Percentiles rank a stretch among this genome's conserved stretches.
Evolutionary conservation across 2,888 invertebrate species (phyloP).

Genomic region (Drosophila subquinaria): DNA sequence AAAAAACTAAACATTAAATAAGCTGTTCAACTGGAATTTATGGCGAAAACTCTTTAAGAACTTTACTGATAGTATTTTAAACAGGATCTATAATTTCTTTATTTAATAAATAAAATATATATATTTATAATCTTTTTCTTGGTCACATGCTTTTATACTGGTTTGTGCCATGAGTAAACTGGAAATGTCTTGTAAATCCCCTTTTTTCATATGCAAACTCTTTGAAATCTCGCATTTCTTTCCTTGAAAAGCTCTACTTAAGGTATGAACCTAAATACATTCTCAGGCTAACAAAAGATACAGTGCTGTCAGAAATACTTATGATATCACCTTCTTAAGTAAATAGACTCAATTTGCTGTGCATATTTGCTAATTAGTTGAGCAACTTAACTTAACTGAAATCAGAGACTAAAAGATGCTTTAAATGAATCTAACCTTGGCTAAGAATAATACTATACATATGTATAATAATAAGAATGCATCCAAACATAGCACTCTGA

Average conservation of each 20-base stretch:
- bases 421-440: slow-evolving; percentile 74
- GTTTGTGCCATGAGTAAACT: slow-evolving; percentile 38
- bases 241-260: background rate
- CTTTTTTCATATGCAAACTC: background rate
- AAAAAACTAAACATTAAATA: background rate
- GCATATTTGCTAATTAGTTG: slow-evolving; percentile 73
- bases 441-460: slow-evolving; percentile 6
- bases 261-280: background rate
- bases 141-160: slow-evolving; percentile 7
- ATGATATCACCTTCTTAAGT: slow-evolving; percentile 67
- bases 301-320: slow-evolving; percentile 16
- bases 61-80: background rate
- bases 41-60: background rate
- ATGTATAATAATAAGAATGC: slow-evolving; percentile 27
- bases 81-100: slow-evolving; percentile 1
- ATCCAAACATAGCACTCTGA: slow-evolving; percentile 27
- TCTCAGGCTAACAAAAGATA: background rate
- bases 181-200: slow-evolving; percentile 49
- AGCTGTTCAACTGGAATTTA: background rate
- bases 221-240: background rate
- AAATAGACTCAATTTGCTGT: slow-evolving; percentile 52
- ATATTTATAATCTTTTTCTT: slow-evolving; percentile 21
- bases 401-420: slow-evolving; percentile 38
- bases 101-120: too few species aligned
- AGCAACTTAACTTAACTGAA: slow-evolving; percentile 39